Percentiles rank a stretch among this genome's conserved stretches.
Evolutionary conservation across 1,140 invertebrate genomes (phyloP).

Genomic region (Contarinia nasturtii): DNA sequence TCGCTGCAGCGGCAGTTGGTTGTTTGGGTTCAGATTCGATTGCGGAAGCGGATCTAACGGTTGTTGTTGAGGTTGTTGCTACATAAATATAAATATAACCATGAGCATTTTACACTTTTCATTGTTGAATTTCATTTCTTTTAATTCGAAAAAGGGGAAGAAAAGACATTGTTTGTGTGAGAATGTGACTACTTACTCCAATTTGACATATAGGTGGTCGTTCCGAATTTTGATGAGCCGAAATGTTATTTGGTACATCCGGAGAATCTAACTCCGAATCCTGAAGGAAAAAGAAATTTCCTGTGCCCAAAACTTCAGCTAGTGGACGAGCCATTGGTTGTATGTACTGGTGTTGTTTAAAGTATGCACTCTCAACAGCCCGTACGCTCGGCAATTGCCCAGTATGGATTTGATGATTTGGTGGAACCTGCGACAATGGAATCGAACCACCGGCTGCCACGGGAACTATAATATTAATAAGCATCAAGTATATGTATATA

Average conservation of each 20-base stretch:
- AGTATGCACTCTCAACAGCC: slow-evolving; percentile 35
- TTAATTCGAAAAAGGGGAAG: too few relatives aligned
- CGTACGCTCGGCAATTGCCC: slow-evolving; percentile 25
- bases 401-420: slow-evolving; percentile 3
- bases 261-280: slow-evolving; percentile 57
- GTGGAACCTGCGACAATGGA: slow-evolving; percentile 2
- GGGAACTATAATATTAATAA: slow-evolving; percentile 5
- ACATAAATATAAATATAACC: not conserved
- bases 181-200: not conserved
- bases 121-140: too few relatives aligned
- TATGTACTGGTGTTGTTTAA: slow-evolving; percentile 28
- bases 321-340: slow-evolving; percentile 36
- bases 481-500: too few relatives aligned
- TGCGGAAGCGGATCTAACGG: not conserved
- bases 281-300: slow-evolving; percentile 56
- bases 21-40: not conserved
- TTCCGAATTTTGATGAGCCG: slow-evolving; percentile 12
- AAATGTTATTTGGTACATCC: slow-evolving; percentile 19
- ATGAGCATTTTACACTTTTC: not conserved
- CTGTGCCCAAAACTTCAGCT: slow-evolving; percentile 41
- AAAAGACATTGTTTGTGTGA: too few relatives aligned
- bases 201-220: not conserved
- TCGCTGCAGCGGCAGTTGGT: too few relatives aligned
- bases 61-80: slow-evolving; percentile 1
- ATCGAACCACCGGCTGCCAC: slow-evolving; percentile 5